Base-by-base conservation (phyloP, 2,888 invertebrate species). In the Drosophila formosana region DNA sequence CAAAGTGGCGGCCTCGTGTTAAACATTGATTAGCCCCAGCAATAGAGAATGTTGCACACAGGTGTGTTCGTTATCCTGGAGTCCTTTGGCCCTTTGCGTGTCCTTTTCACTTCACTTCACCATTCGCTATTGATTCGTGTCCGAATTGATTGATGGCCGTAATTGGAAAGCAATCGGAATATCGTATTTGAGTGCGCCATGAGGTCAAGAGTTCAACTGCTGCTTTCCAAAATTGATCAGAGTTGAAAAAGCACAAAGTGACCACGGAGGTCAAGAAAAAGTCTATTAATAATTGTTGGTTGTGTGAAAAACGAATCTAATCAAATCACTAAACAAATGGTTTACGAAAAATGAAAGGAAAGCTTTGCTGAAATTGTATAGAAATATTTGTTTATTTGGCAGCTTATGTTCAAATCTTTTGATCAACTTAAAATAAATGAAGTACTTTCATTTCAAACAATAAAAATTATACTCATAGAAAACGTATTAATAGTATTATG, bases 21-120 rank as follows among this genome's bases (percentile, higher is more conserved):
- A 78, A 88, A 71, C 80, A 77, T 82, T 82, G 86, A 83, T 83
- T 83, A 70, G 69, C 80, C 82, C 43, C 63, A 72, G 74, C 60
- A 46, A 32, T 32, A 3, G 32, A 34, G 11, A 34, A 11, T 4
- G 34, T 70, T 75, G 45, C 68, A 46, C 62, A 43, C 84, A 81
- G 78, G 76, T 52, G 25, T 52, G 25, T 34, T 11, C 49, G 18
- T 41, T 23, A 8, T 43, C 41, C 28, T 11, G 25, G n/a, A 4
- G 26, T 72, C 62, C 72, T 66, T 45, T 18, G n/a, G 13, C 37
- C 65, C 62, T 49, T 68, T 32, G 78, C 65, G 61, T 65, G 65
- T 52, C 11, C 39, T 45, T 28, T 18, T 18, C 18, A 18, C 18
- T 18, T 18, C 18, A 18, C 18, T 18, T 18, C 18, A 3, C 5